A percentile compares a stretch with the other conserved stretches of the same genome.
Evolutionary conservation across 2,797 vertebrate genomes (phyloP).

Genomic region (Pteronotus mesoamericanus): DNA sequence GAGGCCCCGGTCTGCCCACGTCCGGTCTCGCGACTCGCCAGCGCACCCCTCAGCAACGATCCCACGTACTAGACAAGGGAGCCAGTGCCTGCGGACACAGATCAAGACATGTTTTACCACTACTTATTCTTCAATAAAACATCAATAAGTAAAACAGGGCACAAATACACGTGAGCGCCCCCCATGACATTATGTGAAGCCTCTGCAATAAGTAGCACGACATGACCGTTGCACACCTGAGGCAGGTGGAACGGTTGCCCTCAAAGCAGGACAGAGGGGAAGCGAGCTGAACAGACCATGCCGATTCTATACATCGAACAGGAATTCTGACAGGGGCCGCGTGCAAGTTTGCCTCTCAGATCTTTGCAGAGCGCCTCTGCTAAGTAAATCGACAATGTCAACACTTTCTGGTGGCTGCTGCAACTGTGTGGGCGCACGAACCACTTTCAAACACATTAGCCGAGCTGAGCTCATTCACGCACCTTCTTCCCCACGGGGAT

Average conservation of each 20-base stretch:
- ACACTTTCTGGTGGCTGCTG: background rate
- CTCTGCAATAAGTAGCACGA: background rate
- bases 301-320: background rate
- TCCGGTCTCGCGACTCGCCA: rapidly evolving
- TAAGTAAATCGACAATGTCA: background rate
- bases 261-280: background rate
- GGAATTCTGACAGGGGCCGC: background rate
- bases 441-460: background rate
- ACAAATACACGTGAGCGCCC: background rate
- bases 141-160: background rate
- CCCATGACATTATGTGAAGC: background rate
- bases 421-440: background rate
- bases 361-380: background rate
- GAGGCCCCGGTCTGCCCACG: rapidly evolving
- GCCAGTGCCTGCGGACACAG: rapidly evolving
- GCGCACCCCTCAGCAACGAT: rapidly evolving
- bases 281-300: rapidly evolving
- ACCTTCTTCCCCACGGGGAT: rapidly evolving
- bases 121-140: background rate
- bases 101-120: background rate
- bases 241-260: rapidly evolving
- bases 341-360: slow-evolving; percentile 2
- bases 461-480: rapidly evolving
- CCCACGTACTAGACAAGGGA: background rate
- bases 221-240: rapidly evolving